Percentiles rank a stretch among this genome's conserved stretches.
phyloP scores from a whole-genome alignment of 2,113 vertebrate genomes.

The Pimephales promelas region DNA sequence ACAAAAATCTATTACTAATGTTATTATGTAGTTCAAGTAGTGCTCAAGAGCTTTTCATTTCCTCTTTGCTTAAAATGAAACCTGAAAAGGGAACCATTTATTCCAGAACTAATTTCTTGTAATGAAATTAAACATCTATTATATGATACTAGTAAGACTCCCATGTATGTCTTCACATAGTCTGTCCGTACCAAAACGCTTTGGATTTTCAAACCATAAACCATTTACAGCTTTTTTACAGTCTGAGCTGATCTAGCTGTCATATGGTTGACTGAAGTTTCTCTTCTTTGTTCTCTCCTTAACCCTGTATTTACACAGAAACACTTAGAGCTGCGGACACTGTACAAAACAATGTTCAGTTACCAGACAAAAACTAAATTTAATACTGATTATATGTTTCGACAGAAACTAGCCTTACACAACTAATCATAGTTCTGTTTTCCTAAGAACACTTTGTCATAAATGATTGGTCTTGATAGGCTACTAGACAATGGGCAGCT shows the following conservation, averaged over 20 bases:
- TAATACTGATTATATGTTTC: not conserved
- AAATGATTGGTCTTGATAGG: not conserved
- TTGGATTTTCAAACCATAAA: conserved; percentile 6
- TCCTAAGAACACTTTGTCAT: not conserved
- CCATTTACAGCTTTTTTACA: not conserved
- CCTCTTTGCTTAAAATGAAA: not conserved
- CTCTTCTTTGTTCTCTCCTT: not conserved
- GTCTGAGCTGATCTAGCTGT: not conserved
- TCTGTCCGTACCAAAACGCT: not conserved
- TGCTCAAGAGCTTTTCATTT: not conserved
- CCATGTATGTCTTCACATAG: not conserved
- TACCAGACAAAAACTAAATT: not conserved
- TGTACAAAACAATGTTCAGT: not conserved
- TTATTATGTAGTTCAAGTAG: not conserved
- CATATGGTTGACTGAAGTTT: not conserved
- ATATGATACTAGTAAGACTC: not conserved
- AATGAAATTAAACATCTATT: not conserved
- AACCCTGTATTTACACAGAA: not conserved
- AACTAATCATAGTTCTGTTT: not conserved
- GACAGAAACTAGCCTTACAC: not conserved
- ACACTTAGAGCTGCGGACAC: not conserved
- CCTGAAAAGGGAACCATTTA: not conserved
- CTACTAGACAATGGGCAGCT: not conserved
- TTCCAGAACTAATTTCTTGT: not conserved
- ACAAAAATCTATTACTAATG: not conserved